phyloP scores from a whole-genome alignment of 1,140 invertebrate genomes.

The Aporrectodea caliginosa region DNA sequence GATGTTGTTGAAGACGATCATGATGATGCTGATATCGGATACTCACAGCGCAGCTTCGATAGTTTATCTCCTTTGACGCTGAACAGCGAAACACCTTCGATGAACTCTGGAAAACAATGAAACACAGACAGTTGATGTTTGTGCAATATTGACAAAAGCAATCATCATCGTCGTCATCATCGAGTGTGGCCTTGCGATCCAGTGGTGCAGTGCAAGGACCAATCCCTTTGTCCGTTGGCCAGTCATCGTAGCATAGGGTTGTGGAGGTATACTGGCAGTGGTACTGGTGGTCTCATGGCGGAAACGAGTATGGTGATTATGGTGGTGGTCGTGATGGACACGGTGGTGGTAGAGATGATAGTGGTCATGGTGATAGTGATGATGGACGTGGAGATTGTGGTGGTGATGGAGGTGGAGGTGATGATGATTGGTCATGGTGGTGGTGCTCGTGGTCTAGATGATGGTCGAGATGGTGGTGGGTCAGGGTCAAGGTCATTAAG shows the following conservation, averaged over 20 bases:
- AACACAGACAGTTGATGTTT: not conserved
- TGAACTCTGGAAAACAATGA: slow-evolving; percentile 71
- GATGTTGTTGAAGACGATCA: too few species aligned
- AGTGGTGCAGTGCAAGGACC: not conserved
- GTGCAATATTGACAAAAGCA: not conserved
- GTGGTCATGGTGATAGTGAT: too few species aligned
- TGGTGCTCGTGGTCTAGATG: too few species aligned
- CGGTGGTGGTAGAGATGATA: too few species aligned
- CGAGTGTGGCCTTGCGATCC: not conserved
- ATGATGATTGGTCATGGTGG: too few species aligned
- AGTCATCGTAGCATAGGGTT: not conserved
- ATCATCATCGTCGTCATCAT: not conserved
- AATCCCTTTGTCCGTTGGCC: slow-evolving; percentile 1
- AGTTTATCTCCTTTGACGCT: slow-evolving; percentile 98
- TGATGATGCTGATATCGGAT: too few species aligned
- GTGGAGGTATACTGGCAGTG: not conserved
- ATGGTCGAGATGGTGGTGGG: too few species aligned
- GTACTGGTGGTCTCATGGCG: not conserved
- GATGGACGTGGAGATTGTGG: too few species aligned
- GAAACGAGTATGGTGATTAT: too few species aligned
- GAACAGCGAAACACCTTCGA: slow-evolving; percentile 97
- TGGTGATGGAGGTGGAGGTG: too few species aligned
- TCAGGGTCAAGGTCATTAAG: too few species aligned
- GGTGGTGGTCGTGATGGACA: too few species aligned
- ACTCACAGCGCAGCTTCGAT: slow-evolving; percentile 81